Base-by-base conservation (phyloP, 1,140 invertebrate species). In the Hycleus phaleratus region DNA sequence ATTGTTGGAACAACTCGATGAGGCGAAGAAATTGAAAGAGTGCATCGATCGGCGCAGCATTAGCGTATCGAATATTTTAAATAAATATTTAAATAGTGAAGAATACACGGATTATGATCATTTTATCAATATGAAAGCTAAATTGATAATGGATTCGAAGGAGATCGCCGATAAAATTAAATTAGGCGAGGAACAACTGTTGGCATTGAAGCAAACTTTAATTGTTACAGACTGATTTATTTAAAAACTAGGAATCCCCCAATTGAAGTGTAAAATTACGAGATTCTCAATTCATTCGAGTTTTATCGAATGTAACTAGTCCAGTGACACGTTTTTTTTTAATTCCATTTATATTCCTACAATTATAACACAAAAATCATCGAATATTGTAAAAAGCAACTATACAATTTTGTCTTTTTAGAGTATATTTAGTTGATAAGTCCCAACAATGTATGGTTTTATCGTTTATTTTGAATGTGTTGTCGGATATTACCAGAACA, bases 61-160 rank as follows among this genome's bases (percentile, higher is more conserved):
- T n/a, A 85, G 81, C 69, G 86, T 95, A 8, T 83, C 85, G 5
- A 79, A 79, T 32, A 83, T 91, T 55, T 77, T 95, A 44, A 79
- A 81, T 50, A 85, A 89, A 70, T 88, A 89, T 73, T 78, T 95
- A 52, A 81, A 80, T 56, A 78, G 82, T 10, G 85, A 88, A 48
- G 85, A 92, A 66, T 89, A 84, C 70, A 83, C 85, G 24, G 89
- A 93, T 66, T 94, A 92, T 70, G 85, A 90, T 64, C 87, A 92
- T 71, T 94, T 91, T 72, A 88, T 93, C 64, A 89, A 88, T 67
- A 93, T 92, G 88, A 94, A 93, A 79, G 87, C 88, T n/a, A 91
- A 91, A 76, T 75, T 94, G 46, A 85, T 91, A 62, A 86, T 93
- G 71, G 90, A 93, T 70, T 81, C 85, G 52, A 80, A 90, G 62